Conservation (phyloP, 2,797 vertebrate genomes). For the Hemitrygon akajei region DNA sequence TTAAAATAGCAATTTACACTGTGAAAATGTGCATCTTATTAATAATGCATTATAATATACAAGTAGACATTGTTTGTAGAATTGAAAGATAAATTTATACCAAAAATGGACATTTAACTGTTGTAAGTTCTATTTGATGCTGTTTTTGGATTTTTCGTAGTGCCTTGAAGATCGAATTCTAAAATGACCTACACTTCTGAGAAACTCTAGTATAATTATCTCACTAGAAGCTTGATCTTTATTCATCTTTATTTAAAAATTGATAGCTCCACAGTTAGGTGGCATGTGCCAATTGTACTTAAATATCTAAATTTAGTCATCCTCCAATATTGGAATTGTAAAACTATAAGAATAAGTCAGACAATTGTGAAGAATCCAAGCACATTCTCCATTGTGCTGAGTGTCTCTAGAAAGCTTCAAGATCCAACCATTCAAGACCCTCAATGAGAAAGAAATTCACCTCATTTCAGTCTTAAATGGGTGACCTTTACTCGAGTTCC, state of each 20-base stretch:
- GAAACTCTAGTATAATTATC: neutral
- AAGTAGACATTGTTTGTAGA: neutral
- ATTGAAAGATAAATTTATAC: neutral
- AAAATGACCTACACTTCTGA: neutral
- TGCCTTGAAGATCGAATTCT: neutral
- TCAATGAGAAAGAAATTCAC: too few species aligned
- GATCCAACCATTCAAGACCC: too few species aligned
- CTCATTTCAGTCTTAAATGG: too few species aligned
- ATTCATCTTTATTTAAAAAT: neutral
- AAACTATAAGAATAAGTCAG: neutral
- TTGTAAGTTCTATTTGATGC: neutral
- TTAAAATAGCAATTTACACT: neutral
- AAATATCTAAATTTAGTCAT: neutral
- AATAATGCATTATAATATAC: neutral
- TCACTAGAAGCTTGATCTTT: neutral
- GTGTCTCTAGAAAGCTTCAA: too few species aligned
- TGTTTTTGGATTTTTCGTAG: neutral
- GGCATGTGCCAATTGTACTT: neutral
- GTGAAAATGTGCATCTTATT: neutral
- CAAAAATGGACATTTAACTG: neutral
- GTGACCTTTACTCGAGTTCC: too few species aligned
- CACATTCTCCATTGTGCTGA: neutral
- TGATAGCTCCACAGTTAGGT: neutral
- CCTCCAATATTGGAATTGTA: neutral
- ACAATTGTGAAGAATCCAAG: neutral